A percentile compares a stretch with the other conserved stretches of the same genome.
Conservation (phyloP, 2,113 vertebrate genomes). For the Trichechus manatus region DNA sequence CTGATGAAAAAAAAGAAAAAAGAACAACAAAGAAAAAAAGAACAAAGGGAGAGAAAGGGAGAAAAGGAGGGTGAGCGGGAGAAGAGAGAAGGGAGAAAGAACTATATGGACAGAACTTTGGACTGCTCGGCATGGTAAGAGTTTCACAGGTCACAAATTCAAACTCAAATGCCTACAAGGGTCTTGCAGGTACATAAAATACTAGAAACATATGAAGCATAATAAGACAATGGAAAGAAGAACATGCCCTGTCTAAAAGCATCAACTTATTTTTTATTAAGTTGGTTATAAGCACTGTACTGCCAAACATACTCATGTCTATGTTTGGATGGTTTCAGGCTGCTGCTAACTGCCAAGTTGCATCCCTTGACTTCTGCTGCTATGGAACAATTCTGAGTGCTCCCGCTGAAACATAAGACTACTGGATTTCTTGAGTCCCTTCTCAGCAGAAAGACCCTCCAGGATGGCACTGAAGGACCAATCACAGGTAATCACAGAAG, state of each 20-base stretch:
- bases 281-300: not conserved
- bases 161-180: not conserved
- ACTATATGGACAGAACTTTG: not conserved
- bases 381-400: not conserved
- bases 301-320: not conserved
- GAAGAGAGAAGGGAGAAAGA: not conserved
- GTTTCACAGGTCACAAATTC: not conserved
- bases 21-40: not conserved
- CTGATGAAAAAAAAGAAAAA: not conserved
- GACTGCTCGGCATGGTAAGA: not conserved
- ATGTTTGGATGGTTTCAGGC: not conserved
- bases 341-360: not conserved
- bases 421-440: not conserved
- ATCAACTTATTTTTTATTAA: not conserved
- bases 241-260: not conserved
- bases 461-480: not conserved
- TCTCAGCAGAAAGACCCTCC: not conserved
- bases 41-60: no score
- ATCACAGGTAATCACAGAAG: not conserved
- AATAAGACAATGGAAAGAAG: not conserved
- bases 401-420: not conserved
- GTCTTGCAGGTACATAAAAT: not conserved
- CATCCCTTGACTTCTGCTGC: not conserved
- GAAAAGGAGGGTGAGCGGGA: not conserved
- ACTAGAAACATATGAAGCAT: not conserved